phyloP scores from a whole-genome alignment of 2,797 vertebrate species.

The Ataeniobius toweri region DNA sequence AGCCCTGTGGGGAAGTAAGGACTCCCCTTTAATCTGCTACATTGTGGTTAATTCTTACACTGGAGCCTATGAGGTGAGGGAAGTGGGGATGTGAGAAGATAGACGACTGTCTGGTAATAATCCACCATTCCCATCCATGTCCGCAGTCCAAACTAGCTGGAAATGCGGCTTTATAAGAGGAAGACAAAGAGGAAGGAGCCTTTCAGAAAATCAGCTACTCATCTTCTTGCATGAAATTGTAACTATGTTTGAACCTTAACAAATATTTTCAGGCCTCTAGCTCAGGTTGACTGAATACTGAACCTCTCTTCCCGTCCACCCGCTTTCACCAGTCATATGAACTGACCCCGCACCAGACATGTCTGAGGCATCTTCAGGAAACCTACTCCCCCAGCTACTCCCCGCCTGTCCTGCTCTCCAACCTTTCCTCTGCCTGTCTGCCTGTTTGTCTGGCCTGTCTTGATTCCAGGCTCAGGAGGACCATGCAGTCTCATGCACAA shows the following conservation, averaged over 20 bases:
- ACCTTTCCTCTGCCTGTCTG: constrained; percentile 53
- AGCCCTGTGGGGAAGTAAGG: constrained; percentile 51
- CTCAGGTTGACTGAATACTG: constrained; percentile 43
- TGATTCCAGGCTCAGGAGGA: constrained; percentile 58
- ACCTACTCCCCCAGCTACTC: constrained; percentile 32
- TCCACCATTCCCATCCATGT: constrained; percentile 50
- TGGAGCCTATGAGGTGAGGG: constrained; percentile 49
- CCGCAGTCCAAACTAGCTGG: constrained; percentile 43
- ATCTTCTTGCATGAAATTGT: constrained; percentile 16
- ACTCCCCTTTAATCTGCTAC: constrained; percentile 38
- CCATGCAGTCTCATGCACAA: constrained; percentile 51
- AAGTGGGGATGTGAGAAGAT: constrained; percentile 73
- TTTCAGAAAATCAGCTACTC: constrained; percentile 25
- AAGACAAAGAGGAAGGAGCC: constrained; percentile 9
- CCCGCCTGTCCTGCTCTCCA: constrained; percentile 15
- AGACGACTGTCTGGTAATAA: constrained; percentile 53
- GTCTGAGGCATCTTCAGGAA: constrained; percentile 73
- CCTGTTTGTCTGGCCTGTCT: constrained; percentile 62
- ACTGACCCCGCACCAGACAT: constrained; percentile 61
- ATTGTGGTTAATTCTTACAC: constrained; percentile 68
- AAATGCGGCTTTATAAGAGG: constrained; percentile 31
- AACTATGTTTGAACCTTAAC: constrained; percentile 45
- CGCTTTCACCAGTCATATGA: constrained; percentile 54
- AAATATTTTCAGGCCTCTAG: constrained; percentile 35
- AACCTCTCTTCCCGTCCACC: constrained; percentile 62